Base-by-base conservation (phyloP, 1,140 invertebrate species). In the Drosophila ananassae region DNA sequence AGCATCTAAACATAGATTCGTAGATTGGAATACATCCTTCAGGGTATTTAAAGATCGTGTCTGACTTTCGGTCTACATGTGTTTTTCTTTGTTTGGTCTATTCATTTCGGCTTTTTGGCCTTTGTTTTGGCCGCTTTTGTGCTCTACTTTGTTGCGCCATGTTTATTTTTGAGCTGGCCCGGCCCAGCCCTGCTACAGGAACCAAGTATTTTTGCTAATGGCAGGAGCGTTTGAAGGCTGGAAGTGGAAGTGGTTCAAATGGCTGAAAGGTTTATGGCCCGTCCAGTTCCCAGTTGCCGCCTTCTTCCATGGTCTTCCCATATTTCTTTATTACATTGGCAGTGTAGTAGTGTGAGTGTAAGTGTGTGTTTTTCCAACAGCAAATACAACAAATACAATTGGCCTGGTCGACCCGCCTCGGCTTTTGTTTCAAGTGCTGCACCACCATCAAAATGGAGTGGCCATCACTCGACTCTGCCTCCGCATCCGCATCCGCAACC, bases 371-470 rank as follows among this genome's bases (percentile, higher is more conserved):
- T 81, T 71, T 74, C 77, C 67, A 87, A 85, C 82, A 85, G 82
- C 58, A 63, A 73, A 72, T 73, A 85, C 83, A 85, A 87, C 58
- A 63, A 73, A 72, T 73, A 85, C 83, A 85, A 87, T 85, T 85
- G 82, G 57, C 63, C 63, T 39, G 66, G 8, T 44, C 41, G 41
- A 21, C 64, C 67, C 77, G 77, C 66, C 68, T 63, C 58, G 67
- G 64, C 59, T 80, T 68, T 80, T 85, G 80, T 85, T 67, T 72
- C 72, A 54, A 80, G 72, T 85, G 61, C 59, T 67, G 73, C 62
- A 44, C 68, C 74, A 52, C 67, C 78, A 80, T 37, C 34, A 37
- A 10, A 72, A 77, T 77, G 67, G 73, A 81, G 73, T 81, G 73
- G 63, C 77, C 59, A 61, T 52, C 39, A 47, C 60, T 50, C 52